Evolutionary conservation across 2,888 invertebrate genomes (phyloP).

Genomic region (Notodonta ziczac): DNA sequence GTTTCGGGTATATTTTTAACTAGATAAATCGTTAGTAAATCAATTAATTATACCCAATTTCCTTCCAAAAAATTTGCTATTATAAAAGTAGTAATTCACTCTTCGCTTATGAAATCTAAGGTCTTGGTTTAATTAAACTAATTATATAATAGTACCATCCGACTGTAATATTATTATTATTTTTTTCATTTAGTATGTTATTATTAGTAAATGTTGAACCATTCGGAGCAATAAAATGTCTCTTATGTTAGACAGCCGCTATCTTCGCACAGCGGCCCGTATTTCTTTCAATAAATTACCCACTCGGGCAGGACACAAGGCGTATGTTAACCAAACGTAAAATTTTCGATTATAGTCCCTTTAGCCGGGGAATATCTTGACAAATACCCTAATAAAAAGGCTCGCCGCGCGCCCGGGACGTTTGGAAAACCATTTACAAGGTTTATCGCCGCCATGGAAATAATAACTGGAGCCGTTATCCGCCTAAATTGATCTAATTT

Average conservation of each 20-base stretch:
- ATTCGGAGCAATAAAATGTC: neutral
- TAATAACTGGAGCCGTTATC: constrained; percentile 82
- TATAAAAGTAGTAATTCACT: neutral
- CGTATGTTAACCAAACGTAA: constrained; percentile 78
- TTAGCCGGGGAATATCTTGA: constrained; percentile 77
- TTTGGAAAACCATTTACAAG: constrained; percentile 83
- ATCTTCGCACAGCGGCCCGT: constrained; percentile 27
- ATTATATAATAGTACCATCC: too few relatives aligned
- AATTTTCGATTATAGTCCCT: constrained; percentile 77
- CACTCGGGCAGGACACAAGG: constrained; percentile 48
- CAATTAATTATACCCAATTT: too few relatives aligned
- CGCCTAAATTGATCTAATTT: constrained; percentile 82
- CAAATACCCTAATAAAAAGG: constrained; percentile 82
- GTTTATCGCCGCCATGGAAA: constrained; percentile 83
- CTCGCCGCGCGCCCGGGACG: constrained; percentile 74
- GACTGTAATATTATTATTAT: too few relatives aligned
- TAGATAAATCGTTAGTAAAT: neutral
- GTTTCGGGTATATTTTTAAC: constrained; percentile 26
- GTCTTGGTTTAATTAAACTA: too few relatives aligned
- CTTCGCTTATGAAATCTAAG: neutral
- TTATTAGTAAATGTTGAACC: too few relatives aligned
- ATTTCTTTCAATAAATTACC: constrained; percentile 50
- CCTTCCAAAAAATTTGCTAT: too few relatives aligned
- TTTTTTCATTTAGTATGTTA: too few relatives aligned
- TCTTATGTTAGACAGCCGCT: constrained; percentile 17